These are phyloP conservation scores for Nymphicus hollandicus DNA, from an alignment of 2,113 vertebrate species.

Conservation along the genomic window DNA sequence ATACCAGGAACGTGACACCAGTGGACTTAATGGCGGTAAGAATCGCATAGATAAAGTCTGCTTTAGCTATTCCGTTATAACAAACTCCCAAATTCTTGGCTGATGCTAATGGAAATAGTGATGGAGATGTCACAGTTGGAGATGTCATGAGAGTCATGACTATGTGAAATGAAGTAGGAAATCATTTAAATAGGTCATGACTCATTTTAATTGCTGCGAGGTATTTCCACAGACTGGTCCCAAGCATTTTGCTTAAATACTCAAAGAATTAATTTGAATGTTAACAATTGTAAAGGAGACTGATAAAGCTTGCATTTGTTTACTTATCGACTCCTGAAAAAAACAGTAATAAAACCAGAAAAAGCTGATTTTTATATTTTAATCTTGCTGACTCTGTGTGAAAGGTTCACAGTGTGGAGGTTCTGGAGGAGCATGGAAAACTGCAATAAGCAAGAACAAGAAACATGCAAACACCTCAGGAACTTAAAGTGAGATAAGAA, in stretches of 20 bases:
- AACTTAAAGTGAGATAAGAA: not conserved
- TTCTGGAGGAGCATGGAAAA: not conserved
- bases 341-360: not conserved
- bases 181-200: not conserved
- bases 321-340: not conserved
- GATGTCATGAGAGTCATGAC: not conserved
- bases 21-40: not conserved
- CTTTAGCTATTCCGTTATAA: not conserved
- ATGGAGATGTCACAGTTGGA: not conserved
- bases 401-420: not conserved
- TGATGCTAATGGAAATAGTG: not conserved
- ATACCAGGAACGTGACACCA: not conserved
- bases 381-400: not conserved
- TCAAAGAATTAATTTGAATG: not conserved
- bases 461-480: not conserved
- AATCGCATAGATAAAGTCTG: not conserved
- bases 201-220: not conserved
- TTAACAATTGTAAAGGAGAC: not conserved
- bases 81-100: not conserved
- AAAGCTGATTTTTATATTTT: not conserved
- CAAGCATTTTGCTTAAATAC: not conserved
- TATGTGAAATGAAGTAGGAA: not conserved
- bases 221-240: not conserved
- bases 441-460: not conserved
- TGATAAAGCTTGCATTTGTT: not conserved